phyloP scores from a whole-genome alignment of 2,888 invertebrate genomes.

The Lasioglossum malachurum region DNA sequence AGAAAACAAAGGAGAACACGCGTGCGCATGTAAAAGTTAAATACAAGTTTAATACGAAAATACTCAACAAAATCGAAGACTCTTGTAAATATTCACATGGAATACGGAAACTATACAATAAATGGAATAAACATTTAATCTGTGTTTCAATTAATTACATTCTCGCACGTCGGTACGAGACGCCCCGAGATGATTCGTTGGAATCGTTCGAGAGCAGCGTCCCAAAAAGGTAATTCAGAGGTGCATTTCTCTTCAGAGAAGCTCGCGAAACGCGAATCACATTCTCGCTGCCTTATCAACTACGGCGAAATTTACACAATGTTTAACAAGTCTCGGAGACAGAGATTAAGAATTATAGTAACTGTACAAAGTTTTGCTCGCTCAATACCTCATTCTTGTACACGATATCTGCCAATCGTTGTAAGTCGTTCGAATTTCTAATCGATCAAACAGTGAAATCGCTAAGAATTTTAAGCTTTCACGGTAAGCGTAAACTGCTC shows the following conservation, averaged over 20 bases:
- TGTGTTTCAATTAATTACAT: conserved; percentile 11
- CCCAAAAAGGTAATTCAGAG: conserved; percentile 20
- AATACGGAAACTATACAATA: conserved; percentile 21
- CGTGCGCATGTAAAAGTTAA: conserved; percentile 6
- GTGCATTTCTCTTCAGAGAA: conserved; percentile 52
- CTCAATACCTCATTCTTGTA: conserved; percentile 36
- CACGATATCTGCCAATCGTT: conserved; percentile 33
- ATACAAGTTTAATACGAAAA: conserved; percentile 37
- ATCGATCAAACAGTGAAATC: neutral
- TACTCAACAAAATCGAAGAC: neutral
- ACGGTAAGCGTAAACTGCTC: neutral
- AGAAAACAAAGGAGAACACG: neutral
- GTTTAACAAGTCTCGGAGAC: conserved; percentile 71
- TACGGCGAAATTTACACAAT: conserved; percentile 69
- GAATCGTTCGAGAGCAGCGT: neutral
- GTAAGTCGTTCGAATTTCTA: conserved; percentile 29
- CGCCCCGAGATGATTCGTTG: neutral
- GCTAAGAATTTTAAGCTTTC: neutral
- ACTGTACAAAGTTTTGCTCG: conserved; percentile 70
- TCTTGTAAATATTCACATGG: conserved; percentile 21
- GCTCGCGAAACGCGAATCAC: conserved; percentile 44
- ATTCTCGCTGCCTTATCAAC: conserved; percentile 42
- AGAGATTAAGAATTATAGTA: conserved; percentile 74
- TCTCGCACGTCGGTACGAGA: neutral
- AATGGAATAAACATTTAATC: conserved; percentile 26